Evolutionary conservation across 92 coral and sea anemone species (phyloP).

Genomic region (Siderastrea siderea): DNA sequence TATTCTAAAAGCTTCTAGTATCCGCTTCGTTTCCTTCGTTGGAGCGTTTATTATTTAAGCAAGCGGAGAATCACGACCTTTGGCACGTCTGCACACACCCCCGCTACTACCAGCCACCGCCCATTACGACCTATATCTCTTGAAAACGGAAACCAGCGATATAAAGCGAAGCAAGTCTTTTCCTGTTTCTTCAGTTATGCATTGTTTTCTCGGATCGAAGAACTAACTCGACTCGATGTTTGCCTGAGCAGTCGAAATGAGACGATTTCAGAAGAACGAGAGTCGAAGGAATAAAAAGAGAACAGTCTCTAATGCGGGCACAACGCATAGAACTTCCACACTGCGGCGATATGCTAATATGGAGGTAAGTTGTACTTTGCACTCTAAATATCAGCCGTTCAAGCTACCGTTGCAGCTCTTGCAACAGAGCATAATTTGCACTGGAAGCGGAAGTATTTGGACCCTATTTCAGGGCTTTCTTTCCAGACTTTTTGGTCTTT

Average conservation of each 20-base stretch:
- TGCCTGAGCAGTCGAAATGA: not conserved
- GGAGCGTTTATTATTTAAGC: not conserved
- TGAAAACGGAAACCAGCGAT: slow-evolving; percentile 7
- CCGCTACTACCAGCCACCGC: slow-evolving; percentile 13
- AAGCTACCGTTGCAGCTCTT: not conserved
- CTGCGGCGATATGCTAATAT: slow-evolving; percentile 10
- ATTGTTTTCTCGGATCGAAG: not conserved
- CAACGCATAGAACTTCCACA: not conserved
- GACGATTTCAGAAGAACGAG: not conserved
- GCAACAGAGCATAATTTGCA: not conserved
- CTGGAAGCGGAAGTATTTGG: not conserved
- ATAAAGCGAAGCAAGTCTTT: slow-evolving; percentile 22
- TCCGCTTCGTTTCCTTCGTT: not conserved
- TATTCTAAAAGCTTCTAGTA: not conserved
- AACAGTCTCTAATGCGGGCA: not conserved
- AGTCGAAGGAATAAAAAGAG: not conserved
- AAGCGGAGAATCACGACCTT: slow-evolving; percentile 4
- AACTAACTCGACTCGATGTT: not conserved
- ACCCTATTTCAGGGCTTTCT: not conserved
- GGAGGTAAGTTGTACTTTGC: slow-evolving; percentile 32
- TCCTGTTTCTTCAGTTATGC: slow-evolving; percentile 18
- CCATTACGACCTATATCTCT: not conserved
- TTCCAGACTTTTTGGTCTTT: not conserved
- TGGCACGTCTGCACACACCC: slow-evolving; percentile 25
- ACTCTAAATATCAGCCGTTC: not conserved